Evolutionary conservation across 2,113 vertebrate genomes (phyloP).

Genomic region (Campylorhamphus procurvoides): DNA sequence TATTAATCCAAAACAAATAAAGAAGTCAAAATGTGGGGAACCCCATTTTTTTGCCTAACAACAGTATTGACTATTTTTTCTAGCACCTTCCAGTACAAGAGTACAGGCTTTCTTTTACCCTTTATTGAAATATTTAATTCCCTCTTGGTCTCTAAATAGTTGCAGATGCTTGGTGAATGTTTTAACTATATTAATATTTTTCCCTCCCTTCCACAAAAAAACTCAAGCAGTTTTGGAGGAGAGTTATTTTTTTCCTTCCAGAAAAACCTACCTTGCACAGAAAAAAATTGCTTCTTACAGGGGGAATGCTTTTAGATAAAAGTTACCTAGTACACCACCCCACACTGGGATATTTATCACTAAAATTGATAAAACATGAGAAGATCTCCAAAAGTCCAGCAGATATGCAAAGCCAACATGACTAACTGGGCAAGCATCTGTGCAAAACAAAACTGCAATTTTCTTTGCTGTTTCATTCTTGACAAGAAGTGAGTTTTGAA

Average conservation of each 20-base stretch:
- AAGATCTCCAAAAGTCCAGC: neutral
- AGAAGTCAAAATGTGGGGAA: neutral
- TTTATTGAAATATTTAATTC: conserved; percentile 1
- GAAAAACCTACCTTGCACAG: neutral
- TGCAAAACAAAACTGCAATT: neutral
- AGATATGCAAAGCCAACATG: neutral
- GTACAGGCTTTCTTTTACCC: neutral
- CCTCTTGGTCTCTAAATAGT: neutral
- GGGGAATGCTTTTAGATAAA: neutral
- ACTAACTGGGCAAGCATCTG: neutral
- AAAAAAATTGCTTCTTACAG: neutral
- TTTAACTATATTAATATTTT: neutral
- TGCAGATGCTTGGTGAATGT: neutral
- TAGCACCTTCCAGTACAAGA: neutral
- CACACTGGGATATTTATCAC: neutral
- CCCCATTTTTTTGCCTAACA: neutral
- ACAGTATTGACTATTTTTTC: no score
- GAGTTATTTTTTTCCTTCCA: neutral
- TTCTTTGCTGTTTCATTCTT: neutral
- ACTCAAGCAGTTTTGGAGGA: neutral
- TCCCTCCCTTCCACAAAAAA: neutral
- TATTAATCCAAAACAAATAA: neutral
- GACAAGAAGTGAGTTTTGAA: conserved; percentile 46
- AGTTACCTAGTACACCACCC: neutral
- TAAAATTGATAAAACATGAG: neutral